These are phyloP conservation scores for Noctua fimbriata DNA, from an alignment of 2,888 invertebrate genomes.

Conservation along the genomic window DNA sequence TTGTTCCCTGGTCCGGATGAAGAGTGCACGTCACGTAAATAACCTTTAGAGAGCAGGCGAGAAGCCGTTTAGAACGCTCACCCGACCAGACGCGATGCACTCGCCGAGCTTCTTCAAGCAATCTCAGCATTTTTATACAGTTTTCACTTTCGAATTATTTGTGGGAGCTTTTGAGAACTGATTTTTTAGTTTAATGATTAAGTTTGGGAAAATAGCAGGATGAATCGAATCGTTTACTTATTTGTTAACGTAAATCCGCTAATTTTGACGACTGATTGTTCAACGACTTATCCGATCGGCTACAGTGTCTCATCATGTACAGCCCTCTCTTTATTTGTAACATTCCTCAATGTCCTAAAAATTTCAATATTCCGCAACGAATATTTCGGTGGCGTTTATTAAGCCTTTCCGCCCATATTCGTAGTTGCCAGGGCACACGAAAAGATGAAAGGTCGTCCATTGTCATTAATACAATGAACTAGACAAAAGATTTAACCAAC, in stretches of 20 bases:
- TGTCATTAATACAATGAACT: constrained; percentile 41
- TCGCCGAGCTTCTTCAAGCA: constrained; percentile 29
- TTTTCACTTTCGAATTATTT: constrained; percentile 21
- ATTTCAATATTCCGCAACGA: background rate
- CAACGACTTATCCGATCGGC: background rate
- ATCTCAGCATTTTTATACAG: constrained; percentile 33
- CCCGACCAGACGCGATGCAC: constrained; percentile 43
- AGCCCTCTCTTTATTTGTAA: background rate
- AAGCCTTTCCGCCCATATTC: background rate
- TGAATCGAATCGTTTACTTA: background rate
- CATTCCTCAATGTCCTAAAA: background rate
- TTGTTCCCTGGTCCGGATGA: constrained; percentile 50
- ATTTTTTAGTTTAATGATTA: background rate
- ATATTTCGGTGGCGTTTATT: constrained; percentile 26
- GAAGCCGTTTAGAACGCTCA: constrained; percentile 34
- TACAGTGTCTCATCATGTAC: background rate
- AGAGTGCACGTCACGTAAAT: constrained; percentile 49
- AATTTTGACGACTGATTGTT: background rate
- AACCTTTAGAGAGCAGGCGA: constrained; percentile 44
- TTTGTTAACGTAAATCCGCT: background rate
- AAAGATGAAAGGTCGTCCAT: constrained; percentile 29
- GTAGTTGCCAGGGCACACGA: constrained; percentile 6
- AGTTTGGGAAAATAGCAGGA: background rate
- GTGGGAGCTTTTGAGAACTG: background rate
- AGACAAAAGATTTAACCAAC: constrained; percentile 40